Conservation (phyloP, 64 coral and sea anemone genomes). For the Exaiptasia diaphana region DNA sequence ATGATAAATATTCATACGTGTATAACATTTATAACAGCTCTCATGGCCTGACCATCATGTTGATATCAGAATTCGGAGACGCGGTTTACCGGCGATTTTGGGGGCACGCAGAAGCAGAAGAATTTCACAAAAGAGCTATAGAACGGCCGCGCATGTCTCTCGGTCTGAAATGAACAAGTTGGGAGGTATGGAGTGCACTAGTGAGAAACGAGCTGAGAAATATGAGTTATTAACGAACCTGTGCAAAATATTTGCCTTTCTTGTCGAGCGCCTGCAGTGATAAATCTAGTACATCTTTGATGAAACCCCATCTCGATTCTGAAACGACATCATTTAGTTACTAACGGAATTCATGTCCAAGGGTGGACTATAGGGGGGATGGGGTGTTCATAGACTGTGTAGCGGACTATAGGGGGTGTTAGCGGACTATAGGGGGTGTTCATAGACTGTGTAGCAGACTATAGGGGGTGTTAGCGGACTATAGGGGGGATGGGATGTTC, state of each 20-base stretch:
- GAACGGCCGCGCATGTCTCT: neutral
- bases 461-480: neutral
- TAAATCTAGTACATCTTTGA: constrained; percentile 50
- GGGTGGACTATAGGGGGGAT: neutral
- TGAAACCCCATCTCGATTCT: constrained; percentile 60
- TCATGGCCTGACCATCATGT: neutral
- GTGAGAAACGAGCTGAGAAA: neutral
- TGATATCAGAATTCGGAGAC: too few relatives aligned
- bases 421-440: neutral
- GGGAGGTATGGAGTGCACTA: neutral
- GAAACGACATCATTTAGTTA: neutral
- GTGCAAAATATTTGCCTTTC: constrained; percentile 60
- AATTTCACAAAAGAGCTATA: neutral
- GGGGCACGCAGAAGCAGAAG: too few relatives aligned
- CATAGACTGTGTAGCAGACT: neutral
- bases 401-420: neutral
- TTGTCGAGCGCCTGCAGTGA: constrained; percentile 51
- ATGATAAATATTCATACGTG: neutral
- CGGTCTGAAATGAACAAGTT: neutral
- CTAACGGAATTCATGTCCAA: neutral
- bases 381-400: neutral
- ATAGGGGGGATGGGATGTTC: neutral
- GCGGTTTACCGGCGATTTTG: constrained; percentile 50
- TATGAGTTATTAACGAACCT: constrained; percentile 20
- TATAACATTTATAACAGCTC: neutral